Base-by-base conservation (phyloP, 2,797 vertebrate genomes). In the Natrix natrix region DNA sequence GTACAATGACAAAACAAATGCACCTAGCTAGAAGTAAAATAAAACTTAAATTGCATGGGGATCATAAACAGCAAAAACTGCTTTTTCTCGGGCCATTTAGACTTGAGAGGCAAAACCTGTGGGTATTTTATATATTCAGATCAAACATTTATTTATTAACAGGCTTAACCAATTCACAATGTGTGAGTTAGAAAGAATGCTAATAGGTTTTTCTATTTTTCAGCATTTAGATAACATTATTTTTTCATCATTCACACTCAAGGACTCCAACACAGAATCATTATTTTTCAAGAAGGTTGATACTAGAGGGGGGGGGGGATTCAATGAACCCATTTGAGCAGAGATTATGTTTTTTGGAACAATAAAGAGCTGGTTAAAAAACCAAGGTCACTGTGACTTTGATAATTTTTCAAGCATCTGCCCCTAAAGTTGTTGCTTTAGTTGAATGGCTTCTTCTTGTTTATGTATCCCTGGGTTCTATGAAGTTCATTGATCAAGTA, bases 41-140 rank as follows among this genome's bases (percentile, higher is more conserved):
- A 88, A 57, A 94, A 93, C 91, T 17, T 93, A 78, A 95, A 93
- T 94, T 94, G 93, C 88, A 28, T 52, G 94, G 48, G 48, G 87
- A 86, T 69, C 0, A 0, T 93, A 57, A 63, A 93, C 26, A 28
- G 66, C 14, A 43, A 60, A 92, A 89, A 66, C 86, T 48, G 16
- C 14, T 22, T 3, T 83, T 91, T 32, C 61, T n/a, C 10, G 88
- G 56, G 32, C 48, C 87, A 78, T 17, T 8, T 7, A 66, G 63
- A 56, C 8, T 7, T 69, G 8, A 7, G 74, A 52, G 37, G n/a
- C 48, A 22, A 90, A 88, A 88, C 0, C 59, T 55, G 48, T 28
- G 37, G 20, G 83, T 17, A 55, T n/a, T 61, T 91, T 16, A 55
- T 37, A 63, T 12, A 87, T 87, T 63, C 57, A 91, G 17, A 24